phyloP scores from a whole-genome alignment of 2,797 vertebrate genomes.

The Notolepis coatsorum region DNA sequence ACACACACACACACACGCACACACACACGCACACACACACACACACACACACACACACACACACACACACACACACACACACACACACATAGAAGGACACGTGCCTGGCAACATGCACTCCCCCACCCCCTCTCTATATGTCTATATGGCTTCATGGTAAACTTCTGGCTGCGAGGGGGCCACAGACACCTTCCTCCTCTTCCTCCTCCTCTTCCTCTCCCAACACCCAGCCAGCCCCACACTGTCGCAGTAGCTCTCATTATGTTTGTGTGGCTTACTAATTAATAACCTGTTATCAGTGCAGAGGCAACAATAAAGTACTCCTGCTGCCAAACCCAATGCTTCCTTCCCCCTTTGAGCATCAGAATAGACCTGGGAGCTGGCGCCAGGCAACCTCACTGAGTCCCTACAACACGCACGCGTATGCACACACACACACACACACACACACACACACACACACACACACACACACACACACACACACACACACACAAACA shows the following conservation, averaged over 20 bases:
- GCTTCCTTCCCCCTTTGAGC: conserved; percentile 69
- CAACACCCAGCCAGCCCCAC: not conserved
- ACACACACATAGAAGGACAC: no score
- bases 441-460: not conserved
- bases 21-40: not conserved
- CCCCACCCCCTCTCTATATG: no score
- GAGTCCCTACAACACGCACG: no score
- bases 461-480: not conserved
- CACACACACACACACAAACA: no score
- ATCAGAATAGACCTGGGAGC: conserved; percentile 49
- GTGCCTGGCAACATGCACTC: no score
- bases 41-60: no score
- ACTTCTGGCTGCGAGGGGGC: no score
- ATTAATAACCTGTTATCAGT: conserved; percentile 75
- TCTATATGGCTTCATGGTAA: no score
- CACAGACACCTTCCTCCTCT: no score
- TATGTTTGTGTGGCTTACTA: conserved; percentile 58
- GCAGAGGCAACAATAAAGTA: conserved; percentile 61
- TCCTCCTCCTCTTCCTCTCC: not conserved
- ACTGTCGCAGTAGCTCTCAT: conserved; percentile 66
- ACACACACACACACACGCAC: not conserved
- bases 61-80: no score
- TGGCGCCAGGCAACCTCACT: conserved; percentile 55
- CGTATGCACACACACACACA: conserved; percentile 4
- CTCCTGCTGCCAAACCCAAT: conserved; percentile 56